phyloP scores from a whole-genome alignment of 2,888 invertebrate genomes.

The Chrysodeixis includens region DNA sequence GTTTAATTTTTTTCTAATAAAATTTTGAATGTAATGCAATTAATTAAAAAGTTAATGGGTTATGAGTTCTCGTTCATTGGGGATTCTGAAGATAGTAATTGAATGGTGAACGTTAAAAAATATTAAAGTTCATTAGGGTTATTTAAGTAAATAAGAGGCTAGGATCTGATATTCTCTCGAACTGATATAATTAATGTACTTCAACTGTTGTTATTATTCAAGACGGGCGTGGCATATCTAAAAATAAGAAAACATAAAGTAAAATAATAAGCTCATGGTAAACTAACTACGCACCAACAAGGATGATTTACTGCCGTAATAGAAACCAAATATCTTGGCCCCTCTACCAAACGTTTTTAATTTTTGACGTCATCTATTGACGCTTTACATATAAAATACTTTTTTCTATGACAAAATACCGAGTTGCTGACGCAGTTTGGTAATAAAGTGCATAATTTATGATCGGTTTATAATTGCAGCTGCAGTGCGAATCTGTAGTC shows the following conservation, averaged over 20 bases:
- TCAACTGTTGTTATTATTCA: neutral
- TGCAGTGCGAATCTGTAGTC: neutral
- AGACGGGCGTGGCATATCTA: neutral
- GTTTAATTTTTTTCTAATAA: too few species aligned
- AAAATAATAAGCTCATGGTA: conserved; percentile 14
- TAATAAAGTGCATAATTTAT: conserved; percentile 3
- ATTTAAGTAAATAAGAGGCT: too few species aligned
- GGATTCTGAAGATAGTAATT: too few species aligned
- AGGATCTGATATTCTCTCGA: neutral
- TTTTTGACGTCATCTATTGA: conserved; percentile 20
- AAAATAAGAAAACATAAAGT: neutral
- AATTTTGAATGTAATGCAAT: too few species aligned
- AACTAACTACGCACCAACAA: conserved; percentile 12
- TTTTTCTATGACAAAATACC: conserved; percentile 21
- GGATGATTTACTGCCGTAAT: conserved; percentile 27
- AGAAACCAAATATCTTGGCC: conserved; percentile 39
- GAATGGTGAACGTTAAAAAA: too few species aligned
- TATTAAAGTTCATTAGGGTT: too few species aligned
- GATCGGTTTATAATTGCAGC: neutral
- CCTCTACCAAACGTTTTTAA: conserved; percentile 24
- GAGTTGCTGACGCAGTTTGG: neutral
- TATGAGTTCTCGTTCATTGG: too few species aligned
- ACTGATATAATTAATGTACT: neutral
- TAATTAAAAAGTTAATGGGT: too few species aligned
- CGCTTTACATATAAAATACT: conserved; percentile 19